Conservation (phyloP, 2,113 vertebrate species). For the Nyctereutes procyonoides region DNA sequence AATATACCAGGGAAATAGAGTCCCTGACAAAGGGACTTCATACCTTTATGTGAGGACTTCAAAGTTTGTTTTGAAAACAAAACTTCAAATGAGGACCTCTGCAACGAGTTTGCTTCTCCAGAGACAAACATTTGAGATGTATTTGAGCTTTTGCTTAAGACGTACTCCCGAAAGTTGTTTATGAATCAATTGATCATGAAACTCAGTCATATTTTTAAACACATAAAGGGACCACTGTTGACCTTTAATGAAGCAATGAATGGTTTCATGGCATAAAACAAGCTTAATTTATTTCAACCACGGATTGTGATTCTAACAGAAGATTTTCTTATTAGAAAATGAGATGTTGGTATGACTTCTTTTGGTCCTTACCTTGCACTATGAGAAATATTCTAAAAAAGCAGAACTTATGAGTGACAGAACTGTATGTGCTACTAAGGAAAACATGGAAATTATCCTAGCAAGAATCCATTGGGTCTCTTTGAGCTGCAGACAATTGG, state of each 20-base stretch:
- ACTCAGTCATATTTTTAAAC: neutral
- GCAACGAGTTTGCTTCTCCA: neutral
- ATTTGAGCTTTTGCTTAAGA: neutral
- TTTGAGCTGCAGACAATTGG: neutral
- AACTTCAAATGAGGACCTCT: neutral
- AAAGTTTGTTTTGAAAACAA: too few species aligned
- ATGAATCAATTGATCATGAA: neutral
- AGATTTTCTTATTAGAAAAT: neutral
- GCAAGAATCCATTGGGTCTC: neutral
- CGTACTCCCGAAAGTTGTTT: neutral
- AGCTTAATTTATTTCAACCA: neutral
- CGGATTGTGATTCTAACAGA: neutral
- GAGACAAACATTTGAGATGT: neutral
- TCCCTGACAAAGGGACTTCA: neutral
- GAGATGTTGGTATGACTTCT: neutral
- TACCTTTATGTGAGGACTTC: neutral
- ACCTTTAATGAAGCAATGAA: neutral
- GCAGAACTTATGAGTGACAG: neutral
- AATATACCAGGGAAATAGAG: neutral
- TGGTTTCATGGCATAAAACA: neutral
- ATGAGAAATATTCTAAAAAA: neutral
- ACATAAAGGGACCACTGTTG: neutral
- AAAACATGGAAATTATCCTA: neutral
- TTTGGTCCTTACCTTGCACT: neutral
- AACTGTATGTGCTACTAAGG: neutral